These are phyloP conservation scores for Philopedon plagiatum DNA, from an alignment of 2,888 invertebrate species.

Conservation along the genomic window DNA sequence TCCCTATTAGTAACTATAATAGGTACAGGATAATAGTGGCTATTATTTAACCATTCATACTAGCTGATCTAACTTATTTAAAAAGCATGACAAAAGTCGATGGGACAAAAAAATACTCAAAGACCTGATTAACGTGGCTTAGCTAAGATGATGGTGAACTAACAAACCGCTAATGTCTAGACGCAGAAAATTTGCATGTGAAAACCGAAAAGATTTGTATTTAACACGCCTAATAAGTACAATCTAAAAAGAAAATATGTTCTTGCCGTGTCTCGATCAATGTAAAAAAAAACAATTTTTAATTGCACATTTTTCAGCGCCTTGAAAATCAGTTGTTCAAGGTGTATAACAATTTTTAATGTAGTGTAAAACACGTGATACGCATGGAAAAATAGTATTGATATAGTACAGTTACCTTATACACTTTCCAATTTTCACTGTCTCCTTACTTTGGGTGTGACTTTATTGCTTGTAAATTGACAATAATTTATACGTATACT, in stretches of 20 bases:
- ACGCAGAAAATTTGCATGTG: neutral
- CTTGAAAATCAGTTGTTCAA: neutral
- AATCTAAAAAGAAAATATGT: neutral
- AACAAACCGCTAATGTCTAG: no score
- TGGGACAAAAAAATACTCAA: no score
- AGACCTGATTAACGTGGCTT: no score
- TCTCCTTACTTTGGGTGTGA: neutral
- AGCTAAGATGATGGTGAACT: no score
- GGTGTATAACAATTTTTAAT: neutral
- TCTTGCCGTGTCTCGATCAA: neutral
- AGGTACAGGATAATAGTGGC: no score
- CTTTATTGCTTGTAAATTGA: neutral
- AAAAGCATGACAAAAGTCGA: no score
- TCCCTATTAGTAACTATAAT: no score
- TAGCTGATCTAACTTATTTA: no score
- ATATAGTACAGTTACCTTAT: constrained; percentile 11
- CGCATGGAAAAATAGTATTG: neutral
- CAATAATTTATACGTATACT: neutral
- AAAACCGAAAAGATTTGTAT: no score
- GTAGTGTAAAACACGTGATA: constrained; percentile 2
- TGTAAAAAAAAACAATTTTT: neutral
- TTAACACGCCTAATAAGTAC: no score
- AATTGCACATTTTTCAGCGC: neutral
- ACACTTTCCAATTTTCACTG: constrained; percentile 17
- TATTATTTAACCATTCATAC: no score